Base-by-base conservation (phyloP, 2,888 invertebrate species). In the Harpalus rubripes region DNA sequence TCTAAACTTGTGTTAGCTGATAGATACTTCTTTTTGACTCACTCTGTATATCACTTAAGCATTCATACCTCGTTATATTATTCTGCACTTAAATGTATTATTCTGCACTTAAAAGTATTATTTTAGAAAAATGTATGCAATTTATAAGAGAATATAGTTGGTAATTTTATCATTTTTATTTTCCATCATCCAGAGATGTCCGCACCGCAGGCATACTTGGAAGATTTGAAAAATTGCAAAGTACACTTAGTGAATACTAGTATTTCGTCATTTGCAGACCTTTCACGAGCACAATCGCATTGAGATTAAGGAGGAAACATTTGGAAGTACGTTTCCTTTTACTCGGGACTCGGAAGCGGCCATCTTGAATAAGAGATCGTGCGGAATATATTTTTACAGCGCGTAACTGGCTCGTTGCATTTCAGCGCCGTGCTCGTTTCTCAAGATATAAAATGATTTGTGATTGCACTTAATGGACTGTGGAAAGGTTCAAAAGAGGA, bases 361-460 rank as follows among this genome's bases (percentile, higher is more conserved):
- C 81, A 76, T 83, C 76, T 76, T 80, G 80, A 85, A 80, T 85
- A 85, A 85, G 85, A 85, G 80, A 85, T 85, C 68, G 80, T 18
- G 59, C 44, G 44, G 65, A 76, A 78, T 61, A 76, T 61, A 84
- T 68, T 84, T 84, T 80, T 79, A 85, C 84, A 32, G 26, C 61
- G 56, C 79, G 80, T 56, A 85, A 80, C 52, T 80, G 80, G 85
- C 78, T 80, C 61, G 85, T 39, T 85, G 84, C 85, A 80, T 80
- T 85, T 26, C 65, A 79, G n/a, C 65, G 61, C 63, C 7, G 16
- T 76, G 84, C 63, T 78, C 78, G 79, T 84, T 84, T 65, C 79
- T 84, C 84, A 84, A 84, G 84, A 84, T 84, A 84, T 84, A 85
- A 85, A 85, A 85, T 85, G 85, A 85, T 85, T 85, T 85, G 85